Percentiles rank a stretch among this genome's conserved stretches.
Evolutionary conservation across 2,113 vertebrate species (phyloP).

Genomic region (Meleagris gallopavo): DNA sequence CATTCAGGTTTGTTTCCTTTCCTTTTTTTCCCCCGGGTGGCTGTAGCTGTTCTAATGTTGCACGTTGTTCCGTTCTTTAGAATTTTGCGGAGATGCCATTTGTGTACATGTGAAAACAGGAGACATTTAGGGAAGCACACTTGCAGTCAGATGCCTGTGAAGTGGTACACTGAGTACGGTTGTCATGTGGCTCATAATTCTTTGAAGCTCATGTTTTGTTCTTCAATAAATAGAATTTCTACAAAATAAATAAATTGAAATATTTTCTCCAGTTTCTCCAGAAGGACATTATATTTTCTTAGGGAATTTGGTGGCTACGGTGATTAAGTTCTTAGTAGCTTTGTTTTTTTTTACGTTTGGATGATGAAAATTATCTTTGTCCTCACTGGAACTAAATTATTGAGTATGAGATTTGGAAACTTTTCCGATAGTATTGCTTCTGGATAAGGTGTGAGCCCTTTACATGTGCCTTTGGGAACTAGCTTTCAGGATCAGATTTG

Average conservation of each 20-base stretch:
- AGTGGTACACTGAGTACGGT: too few species aligned
- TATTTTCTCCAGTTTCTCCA: too few species aligned
- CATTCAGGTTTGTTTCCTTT: too few species aligned
- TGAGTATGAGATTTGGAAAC: not conserved
- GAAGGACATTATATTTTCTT: not conserved
- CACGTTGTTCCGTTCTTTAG: too few species aligned
- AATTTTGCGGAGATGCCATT: too few species aligned
- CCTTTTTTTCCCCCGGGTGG: too few species aligned
- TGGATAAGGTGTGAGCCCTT: too few species aligned
- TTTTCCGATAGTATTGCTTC: not conserved
- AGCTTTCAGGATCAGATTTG: not conserved
- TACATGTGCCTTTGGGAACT: fast-evolving
- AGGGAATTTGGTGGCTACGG: not conserved
- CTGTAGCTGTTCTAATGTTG: too few species aligned
- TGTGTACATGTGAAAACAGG: not conserved
- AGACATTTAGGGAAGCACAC: too few species aligned
- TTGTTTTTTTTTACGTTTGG: not conserved
- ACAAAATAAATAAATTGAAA: too few species aligned
- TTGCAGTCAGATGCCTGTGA: fast-evolving
- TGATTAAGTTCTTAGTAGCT: not conserved
- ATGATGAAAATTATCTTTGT: not conserved
- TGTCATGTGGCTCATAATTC: not conserved
- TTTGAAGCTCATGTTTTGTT: not conserved
- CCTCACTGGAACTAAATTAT: not conserved
- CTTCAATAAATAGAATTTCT: not conserved